A percentile compares a stretch with the other conserved stretches of the same genome.
phyloP scores from a whole-genome alignment of 2,888 invertebrate genomes.

The Vannuccia rotundouncinata region DNA sequence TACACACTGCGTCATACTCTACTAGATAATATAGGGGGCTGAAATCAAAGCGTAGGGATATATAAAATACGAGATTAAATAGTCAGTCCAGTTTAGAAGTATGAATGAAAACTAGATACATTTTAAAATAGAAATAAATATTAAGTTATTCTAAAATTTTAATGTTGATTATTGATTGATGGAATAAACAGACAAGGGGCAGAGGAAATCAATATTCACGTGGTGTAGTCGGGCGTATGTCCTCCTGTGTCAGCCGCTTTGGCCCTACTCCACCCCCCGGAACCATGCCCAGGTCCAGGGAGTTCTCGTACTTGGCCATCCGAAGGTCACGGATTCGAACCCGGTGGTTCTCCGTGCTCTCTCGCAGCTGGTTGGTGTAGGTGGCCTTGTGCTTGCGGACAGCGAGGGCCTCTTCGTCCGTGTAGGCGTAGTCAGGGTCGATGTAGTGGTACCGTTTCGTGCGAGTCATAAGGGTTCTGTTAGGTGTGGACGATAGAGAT shows the following conservation, averaged over 20 bases:
- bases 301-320: slow-evolving; percentile 48
- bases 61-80: too few species aligned
- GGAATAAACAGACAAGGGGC: too few species aligned
- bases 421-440: slow-evolving; percentile 55
- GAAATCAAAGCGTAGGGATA: too few species aligned
- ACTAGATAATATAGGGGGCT: too few species aligned
- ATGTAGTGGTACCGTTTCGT: slow-evolving; percentile 50
- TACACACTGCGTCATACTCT: too few species aligned
- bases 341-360: not conserved
- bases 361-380: slow-evolving; percentile 44
- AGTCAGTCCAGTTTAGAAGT: too few species aligned
- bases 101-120: too few species aligned
- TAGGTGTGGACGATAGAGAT: not conserved
- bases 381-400: slow-evolving; percentile 46
- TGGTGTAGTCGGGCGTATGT: slow-evolving; percentile 41
- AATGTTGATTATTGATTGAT: too few species aligned
- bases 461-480: slow-evolving; percentile 52
- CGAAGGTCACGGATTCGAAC: slow-evolving; percentile 44
- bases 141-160: too few species aligned
- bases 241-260: slow-evolving; percentile 47
- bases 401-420: slow-evolving; percentile 47
- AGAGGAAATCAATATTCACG: too few species aligned
- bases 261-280: slow-evolving; percentile 52
- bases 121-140: too few species aligned
- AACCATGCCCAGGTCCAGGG: slow-evolving; percentile 51